Evolutionary conservation across 1,140 invertebrate genomes (phyloP), one percentile per base, ranked within the genome.

Genomic region (Zaprionus vittiger): DNA sequence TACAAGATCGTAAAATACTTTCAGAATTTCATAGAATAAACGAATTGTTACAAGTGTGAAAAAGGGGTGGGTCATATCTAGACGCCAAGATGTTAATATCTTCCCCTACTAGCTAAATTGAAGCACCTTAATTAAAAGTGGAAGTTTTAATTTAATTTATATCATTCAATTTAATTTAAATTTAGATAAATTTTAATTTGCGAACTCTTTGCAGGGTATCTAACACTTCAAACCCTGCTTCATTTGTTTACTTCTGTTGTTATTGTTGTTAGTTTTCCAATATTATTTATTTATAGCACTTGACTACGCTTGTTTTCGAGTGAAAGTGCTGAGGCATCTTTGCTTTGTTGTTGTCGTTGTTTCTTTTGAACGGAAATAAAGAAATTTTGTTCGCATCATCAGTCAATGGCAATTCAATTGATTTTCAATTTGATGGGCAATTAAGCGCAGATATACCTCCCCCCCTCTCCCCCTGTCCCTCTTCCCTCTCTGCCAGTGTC

Each of bases 401-500:
- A 62, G 55, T 65, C 31, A 54, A 9, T 67, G 49, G 38, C 57
- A 38, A 44, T 31, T 75, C 67, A 75, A 75, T 75, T 75, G 73
- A 75, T 64, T 71, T 75, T 20, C 73, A 75, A 75, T 67, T 73
- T n/a, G 41, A 67, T 54, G 31, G 22, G 41, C 64, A 67, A 73
- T 75, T 71, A 75, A 60, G 60, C 73, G 38, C n/a, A 24, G 14
- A 26, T 56, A 28, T 17, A 22, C 3, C 12, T 57, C 9, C 5
- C 12, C 15, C n/a, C 20, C 11, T 54, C 47, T 9, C 22, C 11
- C 34, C 12, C n/a, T 28, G 5, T 44, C 24, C 24, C 9, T 20
- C 0, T 6, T 12, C 28, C 22, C 38, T 22, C 6, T 22, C 12
- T 31, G 26, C 5, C n/a, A 7, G 15, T 47, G n/a, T 24, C 49